phyloP scores from a whole-genome alignment of 2,113 vertebrate species.

The Ptilorrhoa leucosticta region DNA sequence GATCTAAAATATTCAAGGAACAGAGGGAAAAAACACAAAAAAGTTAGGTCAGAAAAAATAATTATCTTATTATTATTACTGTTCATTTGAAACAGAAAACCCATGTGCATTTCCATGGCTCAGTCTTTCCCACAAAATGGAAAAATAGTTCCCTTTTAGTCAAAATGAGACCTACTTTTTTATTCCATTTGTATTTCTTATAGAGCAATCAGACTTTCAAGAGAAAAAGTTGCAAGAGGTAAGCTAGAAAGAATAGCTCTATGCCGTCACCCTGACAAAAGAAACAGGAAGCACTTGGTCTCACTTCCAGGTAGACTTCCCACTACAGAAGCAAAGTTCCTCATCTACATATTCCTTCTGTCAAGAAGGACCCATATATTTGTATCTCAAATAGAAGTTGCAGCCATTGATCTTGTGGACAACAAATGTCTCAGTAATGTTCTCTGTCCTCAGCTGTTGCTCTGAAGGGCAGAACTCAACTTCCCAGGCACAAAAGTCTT shows the following conservation, averaged over 20 bases:
- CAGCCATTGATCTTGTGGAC: neutral
- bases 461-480: neutral
- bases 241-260: neutral
- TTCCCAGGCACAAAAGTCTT: neutral
- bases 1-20: conserved; percentile 24
- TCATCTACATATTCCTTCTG: neutral
- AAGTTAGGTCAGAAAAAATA: neutral
- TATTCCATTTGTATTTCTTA: neutral
- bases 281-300: neutral
- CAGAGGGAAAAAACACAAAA: neutral
- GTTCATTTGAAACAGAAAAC: neutral
- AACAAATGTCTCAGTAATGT: neutral
- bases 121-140: neutral
- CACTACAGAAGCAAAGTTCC: neutral
- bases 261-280: neutral
- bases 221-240: neutral
- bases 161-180: neutral
- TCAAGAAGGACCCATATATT: neutral
- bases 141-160: neutral
- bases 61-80: neutral
- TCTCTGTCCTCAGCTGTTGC: neutral
- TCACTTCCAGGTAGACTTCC: neutral
- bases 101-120: neutral
- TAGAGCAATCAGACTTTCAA: neutral
- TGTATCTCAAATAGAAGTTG: neutral